Base-by-base conservation (phyloP, 2,113 vertebrate genomes). In the Dendropsophus ebraccatus region DNA sequence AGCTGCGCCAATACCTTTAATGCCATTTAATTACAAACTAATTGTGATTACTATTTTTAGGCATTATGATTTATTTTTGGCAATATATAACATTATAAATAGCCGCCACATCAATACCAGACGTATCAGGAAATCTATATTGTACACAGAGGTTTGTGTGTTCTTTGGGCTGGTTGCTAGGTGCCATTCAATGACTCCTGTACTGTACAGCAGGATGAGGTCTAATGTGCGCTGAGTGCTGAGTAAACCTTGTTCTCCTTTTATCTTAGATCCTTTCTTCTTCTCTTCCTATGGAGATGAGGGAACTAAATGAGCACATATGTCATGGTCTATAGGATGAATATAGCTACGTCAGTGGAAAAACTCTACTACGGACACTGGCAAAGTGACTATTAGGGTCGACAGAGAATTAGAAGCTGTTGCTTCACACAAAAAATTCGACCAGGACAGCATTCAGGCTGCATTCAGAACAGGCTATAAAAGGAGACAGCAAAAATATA, bases 261-360 rank as follows among this genome's bases (percentile, higher is more conserved):
- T 84, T 84, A 84, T 84, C 70, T 60, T 6, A 0, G 49, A 28
- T 21, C 65, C 81, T 54, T 82, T 82, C 62, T 82, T 69, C 41
- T 70, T 14, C 41, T 54, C 47, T 69, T 72, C 65, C 30, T 28
- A 3, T n/a, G 32, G 25, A 78, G 52, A 60, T 19, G 23, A 17
- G 14, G 52, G 35, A 25, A 32, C 54, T 72, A 54, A 73, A 82
- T 54, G 4, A 69, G 30, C 65, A 37, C 49, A 54, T 72, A 23
- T 50, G 17, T 21, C 1, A 25, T 23, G 28, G 17, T 54, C 30
- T 37, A 56, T 60, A 82, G 81, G 65, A 52, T 54, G 30, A 82
- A 50, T 37, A 54, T 14, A 23, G 81, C 65, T 32, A 65, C 47
- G 30, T 72, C 65, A 82, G 81, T 52, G 81, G 65, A 70, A 82